Evolutionary conservation across 2,113 vertebrate species (phyloP), one percentile per base, ranked within the genome.

Genomic region (Channa argus): DNA sequence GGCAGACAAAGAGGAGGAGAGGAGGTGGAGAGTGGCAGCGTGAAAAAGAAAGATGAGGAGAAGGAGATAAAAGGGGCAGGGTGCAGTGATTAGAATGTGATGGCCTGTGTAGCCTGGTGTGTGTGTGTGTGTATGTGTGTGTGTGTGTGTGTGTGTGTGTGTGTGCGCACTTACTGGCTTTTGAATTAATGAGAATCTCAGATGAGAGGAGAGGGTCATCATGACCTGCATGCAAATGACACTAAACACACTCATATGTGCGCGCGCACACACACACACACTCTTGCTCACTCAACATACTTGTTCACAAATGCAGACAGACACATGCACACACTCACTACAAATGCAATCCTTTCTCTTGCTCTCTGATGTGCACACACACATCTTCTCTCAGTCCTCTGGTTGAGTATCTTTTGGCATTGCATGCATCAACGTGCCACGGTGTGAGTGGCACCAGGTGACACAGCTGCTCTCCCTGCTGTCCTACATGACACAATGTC

Each of bases 161-260:
- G 64, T 39, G 66, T 62, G 70, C 53, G 65, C 37, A 45, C 56
- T 53, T 10, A 41, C 46, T 41, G 64, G 68, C 70, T 78, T 90
- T 79, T 66, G 85, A 86, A 88, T 90, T 89, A 90, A 89, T 89
- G 77, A 86, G 87, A 90, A 84, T 79, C 80, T 86, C 79, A 82
- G 79, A 89, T 90, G 88, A 88, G 85, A 87, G 60, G 73, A 84
- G 73, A 73, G 74, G 80, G 90, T 80, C 82, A 80, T 88, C 85
- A 86, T 74, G 80, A 84, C 79, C 77, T 85, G 85, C 82, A 90
- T 91, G 86, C 80, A 88, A 89, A 91, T 89, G 64, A 76, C 74
- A 85, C 52, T 61, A 61, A 41, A 64, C 74, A 59, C 62, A 58
- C 60, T 67, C 72, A 67, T 9, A 46, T 44, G 24, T 24, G 24